Evolutionary conservation across 2,113 vertebrate species (phyloP), one percentile per base, ranked within the genome.

Genomic region (Brachirus orientalis): DNA sequence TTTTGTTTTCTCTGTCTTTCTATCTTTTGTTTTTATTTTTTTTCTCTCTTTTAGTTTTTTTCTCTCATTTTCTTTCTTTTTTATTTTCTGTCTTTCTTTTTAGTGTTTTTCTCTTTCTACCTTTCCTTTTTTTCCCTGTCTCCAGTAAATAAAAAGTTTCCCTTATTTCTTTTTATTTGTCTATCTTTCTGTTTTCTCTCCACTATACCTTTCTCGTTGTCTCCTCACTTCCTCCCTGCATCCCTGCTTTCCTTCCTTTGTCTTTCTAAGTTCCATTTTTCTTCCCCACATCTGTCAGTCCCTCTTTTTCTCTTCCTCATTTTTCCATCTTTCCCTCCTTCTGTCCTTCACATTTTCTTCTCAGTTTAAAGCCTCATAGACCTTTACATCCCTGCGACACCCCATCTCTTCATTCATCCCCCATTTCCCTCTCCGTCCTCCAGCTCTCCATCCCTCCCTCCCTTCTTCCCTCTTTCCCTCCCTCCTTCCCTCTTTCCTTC

Each of bases 391-490:
- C 20, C 36, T 45, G 12, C 51, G 7, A 22, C 18, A 7, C 16
- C 13, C 36, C 4, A 9, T 72, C 43, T 48, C 45, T 66, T 12
- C 33, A 11, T 44, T 40, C 57, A 14, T 18, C 56, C 44, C 13
- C 51, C 9, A 2, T 35, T 18, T 40, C 38, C 28, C 20, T 47
- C 45, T 37, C 35, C 4, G 50, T 16, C 14, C 38, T 40, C 38
- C 11, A 9, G 8, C 38, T 40, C 38, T 10, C 3, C 6, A 14
- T 36, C 7, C 6, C 8, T 10, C 18, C 44, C 17, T 20, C 14
- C 22, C 19, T 19, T 18, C 17, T 63, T 52, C 20, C 35, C 19
- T 62, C 9, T 10, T 70, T 53, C 6, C 10, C 81, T 62, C 35
- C 45, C 65, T 72, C 47, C 18, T 41, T 14, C 3, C 47, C 18